Percentiles rank a stretch among this genome's conserved stretches.
Conservation (phyloP, 1,140 invertebrate species). For the Probaryconus sp. region DNA sequence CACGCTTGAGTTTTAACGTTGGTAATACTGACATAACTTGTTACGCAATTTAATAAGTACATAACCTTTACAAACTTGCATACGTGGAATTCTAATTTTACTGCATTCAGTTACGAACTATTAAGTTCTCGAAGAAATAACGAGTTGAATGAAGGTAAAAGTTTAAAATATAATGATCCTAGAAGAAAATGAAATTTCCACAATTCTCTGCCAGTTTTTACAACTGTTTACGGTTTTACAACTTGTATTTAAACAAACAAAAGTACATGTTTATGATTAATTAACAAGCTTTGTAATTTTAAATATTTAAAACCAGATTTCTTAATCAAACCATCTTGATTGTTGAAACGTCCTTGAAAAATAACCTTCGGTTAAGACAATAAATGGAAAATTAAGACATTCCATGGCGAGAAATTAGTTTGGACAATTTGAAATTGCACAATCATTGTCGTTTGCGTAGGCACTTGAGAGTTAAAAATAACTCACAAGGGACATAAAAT, state of each 20-base stretch:
- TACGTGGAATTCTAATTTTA: slow-evolving; percentile 19
- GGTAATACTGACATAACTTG: slow-evolving; percentile 22
- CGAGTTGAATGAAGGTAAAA: background rate
- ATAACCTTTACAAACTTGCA: slow-evolving; percentile 25
- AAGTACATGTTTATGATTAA: no score
- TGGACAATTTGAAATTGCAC: slow-evolving; percentile 39
- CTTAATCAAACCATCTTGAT: no score
- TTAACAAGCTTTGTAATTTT: no score
- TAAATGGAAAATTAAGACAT: slow-evolving; percentile 46
- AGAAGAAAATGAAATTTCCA: no score
- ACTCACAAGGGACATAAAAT: slow-evolving; percentile 3
- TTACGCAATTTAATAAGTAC: slow-evolving; percentile 22
- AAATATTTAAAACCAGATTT: no score
- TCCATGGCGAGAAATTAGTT: slow-evolving; percentile 18
- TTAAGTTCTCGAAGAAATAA: slow-evolving; percentile 11
- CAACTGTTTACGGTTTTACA: no score
- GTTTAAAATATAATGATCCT: slow-evolving; percentile 7
- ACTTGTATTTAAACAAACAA: no score
- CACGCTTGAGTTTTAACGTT: background rate
- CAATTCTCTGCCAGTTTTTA: no score
- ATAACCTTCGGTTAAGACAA: no score
- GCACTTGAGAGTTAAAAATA: slow-evolving; percentile 45
- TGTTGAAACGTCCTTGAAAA: no score
- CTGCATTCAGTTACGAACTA: slow-evolving; percentile 17
- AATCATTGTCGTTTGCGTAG: slow-evolving; percentile 37